A percentile compares a stretch with the other conserved stretches of the same genome.
Evolutionary conservation across 2,797 vertebrate species (phyloP).

Genomic region (Sebastes matsubarae): DNA sequence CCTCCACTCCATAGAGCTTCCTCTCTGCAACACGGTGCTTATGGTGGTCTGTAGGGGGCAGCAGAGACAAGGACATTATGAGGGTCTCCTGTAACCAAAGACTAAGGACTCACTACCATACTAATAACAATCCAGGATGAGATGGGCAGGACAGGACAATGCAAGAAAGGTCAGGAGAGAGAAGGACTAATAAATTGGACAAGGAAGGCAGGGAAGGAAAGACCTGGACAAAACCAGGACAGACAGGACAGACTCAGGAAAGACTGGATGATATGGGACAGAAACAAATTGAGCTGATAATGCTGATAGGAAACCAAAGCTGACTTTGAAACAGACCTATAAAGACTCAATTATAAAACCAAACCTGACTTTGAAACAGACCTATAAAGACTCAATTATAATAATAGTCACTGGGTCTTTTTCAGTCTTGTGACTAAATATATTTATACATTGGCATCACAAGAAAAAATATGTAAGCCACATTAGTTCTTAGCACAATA

Average conservation of each 20-base stretch:
- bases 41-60: constrained; percentile 84
- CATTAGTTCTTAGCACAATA: not conserved
- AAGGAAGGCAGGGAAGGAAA: not conserved
- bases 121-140: not conserved
- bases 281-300: not conserved
- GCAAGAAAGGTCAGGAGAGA: not conserved
- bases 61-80: constrained; percentile 49
- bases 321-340: not conserved
- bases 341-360: not conserved
- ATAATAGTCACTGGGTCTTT: not conserved
- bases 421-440: not conserved
- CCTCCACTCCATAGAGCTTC: constrained; percentile 89
- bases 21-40: constrained; percentile 85
- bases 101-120: not conserved
- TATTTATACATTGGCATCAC: not conserved
- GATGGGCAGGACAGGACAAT: not conserved
- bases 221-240: not conserved
- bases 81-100: rapidly evolving
- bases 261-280: not conserved
- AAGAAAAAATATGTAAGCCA: not conserved
- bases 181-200: not conserved
- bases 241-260: not conserved
- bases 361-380: not conserved
- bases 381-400: not conserved
- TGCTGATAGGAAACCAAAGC: not conserved